Base-by-base conservation (phyloP, 2,797 vertebrate species). In the Takifugu rubripes region DNA sequence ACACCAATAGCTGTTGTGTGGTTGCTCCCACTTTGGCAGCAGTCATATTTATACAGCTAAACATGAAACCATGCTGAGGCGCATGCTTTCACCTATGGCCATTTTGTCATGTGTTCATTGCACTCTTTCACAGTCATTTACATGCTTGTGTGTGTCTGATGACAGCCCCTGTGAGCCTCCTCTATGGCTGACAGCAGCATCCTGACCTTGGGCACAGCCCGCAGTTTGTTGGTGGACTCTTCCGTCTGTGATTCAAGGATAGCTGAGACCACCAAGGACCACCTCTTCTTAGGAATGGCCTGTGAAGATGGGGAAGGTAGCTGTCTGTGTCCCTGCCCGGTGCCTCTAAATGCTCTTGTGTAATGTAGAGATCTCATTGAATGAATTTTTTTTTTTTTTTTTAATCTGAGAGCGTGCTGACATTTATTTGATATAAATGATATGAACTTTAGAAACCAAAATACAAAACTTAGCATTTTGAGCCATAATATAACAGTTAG, bases 171-270 rank as follows among this genome's bases (percentile, higher is more conserved):
- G 24, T 50, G 10, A 56, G 49, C 65, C 74, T 68, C 74, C 51
- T 73, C 59, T 78, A 99, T 98, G 96, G 92, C 93, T 89, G 95
- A 96, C 85, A 94, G 68, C 84, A 96, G 94, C 72, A 85, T 83
- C 1, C 36, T 94, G 75, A 85, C 89, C 52, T 89, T 91, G 12
- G 92, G 93, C 78, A 71, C 85, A 0, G 89, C 89, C 60, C 92
- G 84, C 64, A 94, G 94, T 86, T 88, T 95, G 64, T 75, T 98
- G 83, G 92, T 92, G 69, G 95, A 99, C 85, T 92, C 92, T 64
- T 98, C 95, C 8, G 91, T 93, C 69, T 94, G 92, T 66, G 96
- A 98, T 76, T 95, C 92, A 26, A 95, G 93, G 87, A 86, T 93
- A 61, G 86, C 78, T 1, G 96, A 98, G 84, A 92, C 84, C 61